Conservation (phyloP, 2,888 invertebrate genomes). For the Dicyrtoma fusca region DNA sequence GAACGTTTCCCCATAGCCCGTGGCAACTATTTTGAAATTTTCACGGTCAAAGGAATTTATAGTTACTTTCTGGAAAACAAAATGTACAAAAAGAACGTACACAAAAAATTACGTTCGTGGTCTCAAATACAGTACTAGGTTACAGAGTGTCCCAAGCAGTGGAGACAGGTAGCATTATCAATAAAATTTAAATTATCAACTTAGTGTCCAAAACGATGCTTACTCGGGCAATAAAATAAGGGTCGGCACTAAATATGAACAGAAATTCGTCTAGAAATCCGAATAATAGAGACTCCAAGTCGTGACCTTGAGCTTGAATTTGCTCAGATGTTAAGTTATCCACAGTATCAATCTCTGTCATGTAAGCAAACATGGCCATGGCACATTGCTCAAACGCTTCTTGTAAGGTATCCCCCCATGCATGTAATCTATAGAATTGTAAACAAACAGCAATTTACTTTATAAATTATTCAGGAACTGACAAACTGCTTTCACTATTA, state of each 20-base stretch:
- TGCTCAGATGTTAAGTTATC: conserved; percentile 76
- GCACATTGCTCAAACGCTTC: conserved; percentile 96
- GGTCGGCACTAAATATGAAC: conserved; percentile 90
- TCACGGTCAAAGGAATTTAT: conserved; percentile 84
- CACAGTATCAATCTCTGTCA: conserved; percentile 87
- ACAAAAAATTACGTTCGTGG: no score
- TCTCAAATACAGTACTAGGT: no score
- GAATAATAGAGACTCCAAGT: conserved; percentile 83
- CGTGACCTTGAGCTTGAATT: conserved; percentile 86
- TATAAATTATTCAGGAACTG: no score
- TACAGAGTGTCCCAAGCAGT: no score
- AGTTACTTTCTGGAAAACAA: conserved; percentile 74
- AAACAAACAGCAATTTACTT: no score
- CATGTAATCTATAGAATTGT: conserved; percentile 72
- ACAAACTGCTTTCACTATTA: no score
- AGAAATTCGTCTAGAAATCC: conserved; percentile 94
- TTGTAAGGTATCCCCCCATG: conserved; percentile 84
- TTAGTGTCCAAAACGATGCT: conserved; percentile 42
- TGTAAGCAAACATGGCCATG: conserved; percentile 96
- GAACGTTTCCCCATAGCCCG: conserved; percentile 90
- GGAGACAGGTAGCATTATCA: background rate
- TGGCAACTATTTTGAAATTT: conserved; percentile 76
- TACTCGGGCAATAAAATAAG: conserved; percentile 75
- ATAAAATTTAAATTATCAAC: background rate
- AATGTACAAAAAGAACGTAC: no score